These are phyloP conservation scores for Hypomecis atomaria DNA, from an alignment of 2,888 invertebrate genomes.

Conservation along the genomic window DNA sequence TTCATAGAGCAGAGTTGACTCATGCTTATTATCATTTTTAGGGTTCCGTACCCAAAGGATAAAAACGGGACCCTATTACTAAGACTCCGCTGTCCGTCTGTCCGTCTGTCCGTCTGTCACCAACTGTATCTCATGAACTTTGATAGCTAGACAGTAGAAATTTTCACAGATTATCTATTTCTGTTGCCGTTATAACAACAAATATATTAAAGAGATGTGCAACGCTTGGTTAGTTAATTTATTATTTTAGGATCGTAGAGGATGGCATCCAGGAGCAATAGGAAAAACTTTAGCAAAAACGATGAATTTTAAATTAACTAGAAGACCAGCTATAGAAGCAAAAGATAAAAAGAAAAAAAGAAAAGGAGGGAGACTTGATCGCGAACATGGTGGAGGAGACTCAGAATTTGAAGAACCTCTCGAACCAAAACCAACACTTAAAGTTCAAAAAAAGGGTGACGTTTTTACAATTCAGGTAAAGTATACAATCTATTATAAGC, in stretches of 20 bases:
- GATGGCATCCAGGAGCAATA: conserved; percentile 9
- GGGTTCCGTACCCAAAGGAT: too few relatives aligned
- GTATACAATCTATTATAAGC: background rate
- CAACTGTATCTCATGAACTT: too few relatives aligned
- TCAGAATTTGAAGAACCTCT: conserved; percentile 77
- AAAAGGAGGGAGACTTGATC: conserved; percentile 53
- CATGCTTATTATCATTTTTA: too few relatives aligned
- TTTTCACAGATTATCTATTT: too few relatives aligned
- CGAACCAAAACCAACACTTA: conserved; percentile 86
- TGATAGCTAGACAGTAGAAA: too few relatives aligned
- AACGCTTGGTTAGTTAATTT: background rate
- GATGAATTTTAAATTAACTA: conserved; percentile 53
- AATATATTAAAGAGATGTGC: too few relatives aligned
- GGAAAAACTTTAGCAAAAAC: conserved; percentile 14
- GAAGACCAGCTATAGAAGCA: conserved; percentile 66
- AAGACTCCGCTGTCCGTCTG: too few relatives aligned
- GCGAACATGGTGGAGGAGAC: conserved; percentile 56
- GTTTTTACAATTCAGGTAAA: conserved; percentile 85
- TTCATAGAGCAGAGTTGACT: too few relatives aligned
- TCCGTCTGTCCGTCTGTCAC: too few relatives aligned
- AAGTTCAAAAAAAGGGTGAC: conserved; percentile 87
- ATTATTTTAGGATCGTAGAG: conserved; percentile 5
- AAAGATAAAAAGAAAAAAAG: conserved; percentile 70
- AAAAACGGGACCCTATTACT: too few relatives aligned
- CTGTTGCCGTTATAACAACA: too few relatives aligned